A percentile compares a stretch with the other conserved stretches of the same genome.
Conservation (phyloP, 1,140 invertebrate species). For the Galleria mellonella region DNA sequence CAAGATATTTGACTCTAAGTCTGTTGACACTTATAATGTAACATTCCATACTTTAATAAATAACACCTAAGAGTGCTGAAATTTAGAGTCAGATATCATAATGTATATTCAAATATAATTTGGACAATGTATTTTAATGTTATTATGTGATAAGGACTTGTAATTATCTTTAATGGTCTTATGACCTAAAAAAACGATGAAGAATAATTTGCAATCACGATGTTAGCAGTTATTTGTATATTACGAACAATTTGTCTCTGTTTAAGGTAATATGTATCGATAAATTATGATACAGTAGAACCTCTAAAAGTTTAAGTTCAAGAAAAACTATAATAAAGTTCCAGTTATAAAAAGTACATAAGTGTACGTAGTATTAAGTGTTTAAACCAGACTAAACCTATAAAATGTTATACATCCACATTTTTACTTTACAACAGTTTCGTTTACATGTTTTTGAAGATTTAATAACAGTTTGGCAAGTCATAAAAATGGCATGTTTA, state of each 20-base stretch:
- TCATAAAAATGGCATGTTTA: too few species aligned
- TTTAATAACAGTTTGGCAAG: too few species aligned
- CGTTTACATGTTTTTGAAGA: neutral
- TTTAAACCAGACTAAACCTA: too few species aligned
- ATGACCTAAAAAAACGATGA: constrained; percentile 7
- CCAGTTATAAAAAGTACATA: too few species aligned
- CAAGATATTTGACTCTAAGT: constrained; percentile 12
- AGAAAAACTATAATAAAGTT: too few species aligned
- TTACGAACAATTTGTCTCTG: constrained; percentile 1
- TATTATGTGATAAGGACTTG: constrained; percentile 14
- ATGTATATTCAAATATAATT: constrained; percentile 8
- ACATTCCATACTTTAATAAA: constrained; percentile 15
- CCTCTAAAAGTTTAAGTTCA: too few species aligned
- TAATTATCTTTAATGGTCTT: constrained; percentile 10
- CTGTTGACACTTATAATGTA: constrained; percentile 7
- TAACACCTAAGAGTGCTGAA: constrained; percentile 10
- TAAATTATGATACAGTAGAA: neutral
- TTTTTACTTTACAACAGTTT: constrained; percentile 2
- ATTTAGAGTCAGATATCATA: constrained; percentile 14
- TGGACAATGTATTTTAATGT: constrained; percentile 9
- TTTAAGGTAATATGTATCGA: neutral
- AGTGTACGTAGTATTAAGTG: too few species aligned
- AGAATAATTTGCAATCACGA: constrained; percentile 10
- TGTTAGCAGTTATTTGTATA: constrained; percentile 16
- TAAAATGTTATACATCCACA: neutral